Conservation (phyloP, 2,113 vertebrate species). For the human region DNA sequence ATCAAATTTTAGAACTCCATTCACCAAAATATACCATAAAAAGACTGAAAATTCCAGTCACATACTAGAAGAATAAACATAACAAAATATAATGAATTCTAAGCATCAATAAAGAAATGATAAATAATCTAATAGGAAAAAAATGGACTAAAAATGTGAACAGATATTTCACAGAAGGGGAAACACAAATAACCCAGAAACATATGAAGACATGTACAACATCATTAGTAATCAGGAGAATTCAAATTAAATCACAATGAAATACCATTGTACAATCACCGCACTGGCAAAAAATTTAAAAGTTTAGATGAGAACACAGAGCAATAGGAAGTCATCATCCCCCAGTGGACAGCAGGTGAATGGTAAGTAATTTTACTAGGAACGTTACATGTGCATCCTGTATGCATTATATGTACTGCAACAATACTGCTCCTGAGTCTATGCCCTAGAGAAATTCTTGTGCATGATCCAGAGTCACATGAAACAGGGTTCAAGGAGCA, state of each 20-base stretch:
- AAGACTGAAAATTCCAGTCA: background rate
- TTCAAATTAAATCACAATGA: background rate
- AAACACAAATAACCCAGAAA: slow-evolving; percentile 9
- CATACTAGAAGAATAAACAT: background rate
- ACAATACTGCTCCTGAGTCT: too few species aligned
- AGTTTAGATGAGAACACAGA: background rate
- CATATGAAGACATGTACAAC: background rate
- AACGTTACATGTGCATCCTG: background rate
- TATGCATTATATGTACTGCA: too few species aligned
- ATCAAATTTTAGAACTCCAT: background rate
- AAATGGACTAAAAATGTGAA: background rate
- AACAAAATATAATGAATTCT: background rate
- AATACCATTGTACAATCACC: background rate
- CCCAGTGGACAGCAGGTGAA: background rate
- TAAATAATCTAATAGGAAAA: background rate
- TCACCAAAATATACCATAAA: background rate
- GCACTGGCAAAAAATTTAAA: background rate
- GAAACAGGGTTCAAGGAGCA: background rate
- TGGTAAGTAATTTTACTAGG: background rate
- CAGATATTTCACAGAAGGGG: background rate
- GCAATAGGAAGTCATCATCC: background rate
- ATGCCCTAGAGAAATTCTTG: background rate
- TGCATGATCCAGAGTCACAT: background rate
- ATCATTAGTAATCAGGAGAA: background rate
- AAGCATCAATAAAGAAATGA: slow-evolving; percentile 1